Base-by-base conservation (phyloP, 2,797 vertebrate species). In the Champsocephalus esox region DNA sequence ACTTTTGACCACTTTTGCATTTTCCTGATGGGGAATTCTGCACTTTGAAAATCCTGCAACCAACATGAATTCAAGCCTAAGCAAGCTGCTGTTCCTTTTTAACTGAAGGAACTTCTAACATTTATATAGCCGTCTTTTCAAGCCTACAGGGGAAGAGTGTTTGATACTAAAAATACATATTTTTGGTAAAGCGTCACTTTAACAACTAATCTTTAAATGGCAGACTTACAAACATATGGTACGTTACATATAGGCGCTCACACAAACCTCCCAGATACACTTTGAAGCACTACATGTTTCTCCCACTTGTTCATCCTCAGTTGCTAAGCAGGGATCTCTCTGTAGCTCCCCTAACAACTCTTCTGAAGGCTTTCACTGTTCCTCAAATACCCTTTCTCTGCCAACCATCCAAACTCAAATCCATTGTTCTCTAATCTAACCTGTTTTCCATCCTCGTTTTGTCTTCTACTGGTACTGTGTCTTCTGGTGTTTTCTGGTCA, bases 201-300 rank as follows among this genome's bases (percentile, higher is more conserved):
- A 59, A 69, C 57, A 43, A 50, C 38, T 46, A 9, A 55, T 50
- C 28, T 64, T 70, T 34, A 78, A 70, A 64, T 51, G 21, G 12
- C 54, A 70, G 64, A 66, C 50, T 41, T 66, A 51, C 38, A 69
- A 63, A 56, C 73, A 66, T 70, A 70, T 49, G 48, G 28, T 16
- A 24, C 55, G 5, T 16, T 38, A 66, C 52, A 74, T 38, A 66
- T 38, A 70, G 24, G 55, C 55, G 41, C 55, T 45, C 43, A 66
- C 67, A 66, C 44, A 69, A n/a, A 55, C 75, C 63, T 78, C 84
- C 46, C 64, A 66, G 45, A 19, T 12, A 66, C n/a, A 68, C 82
- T 88, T 87, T 88, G 80, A 90, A 82, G 81, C 51, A 34, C 67
- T 60, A n/a, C 58, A 49, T 50, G 57, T 12, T 67, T 85, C 73